A percentile compares a stretch with the other conserved stretches of the same genome.
Conservation (phyloP, 2,888 invertebrate species). For the Cenopis cana region DNA sequence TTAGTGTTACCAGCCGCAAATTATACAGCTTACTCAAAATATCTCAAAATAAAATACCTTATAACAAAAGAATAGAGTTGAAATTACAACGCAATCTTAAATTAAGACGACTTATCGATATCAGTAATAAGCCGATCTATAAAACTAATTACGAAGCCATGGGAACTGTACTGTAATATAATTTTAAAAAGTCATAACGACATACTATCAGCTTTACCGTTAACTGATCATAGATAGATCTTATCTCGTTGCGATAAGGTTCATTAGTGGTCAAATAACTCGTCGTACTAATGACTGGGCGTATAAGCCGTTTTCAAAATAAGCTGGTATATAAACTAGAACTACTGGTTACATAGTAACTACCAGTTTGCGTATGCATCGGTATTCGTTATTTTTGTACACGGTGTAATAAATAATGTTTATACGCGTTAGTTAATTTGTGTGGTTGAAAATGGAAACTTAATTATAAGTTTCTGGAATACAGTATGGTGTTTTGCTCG, state of each 20-base stretch:
- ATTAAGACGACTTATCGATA: constrained; percentile 21
- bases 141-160: constrained; percentile 36
- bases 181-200: background rate
- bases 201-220: background rate
- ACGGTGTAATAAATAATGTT: constrained; percentile 22
- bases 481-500: background rate
- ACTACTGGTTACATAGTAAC: constrained; percentile 37
- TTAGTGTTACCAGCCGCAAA: constrained; percentile 15
- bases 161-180: constrained; percentile 5
- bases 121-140: constrained; percentile 33
- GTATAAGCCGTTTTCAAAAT: background rate
- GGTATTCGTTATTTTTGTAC: constrained; percentile 35
- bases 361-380: constrained; percentile 27
- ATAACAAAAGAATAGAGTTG: background rate
- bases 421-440: constrained; percentile 31
- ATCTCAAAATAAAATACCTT: background rate
- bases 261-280: too few species aligned
- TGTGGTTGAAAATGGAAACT: constrained; percentile 13
- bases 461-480: constrained; percentile 13
- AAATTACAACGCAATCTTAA: constrained; percentile 6
- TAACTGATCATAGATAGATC: too few species aligned
- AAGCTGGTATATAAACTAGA: background rate
- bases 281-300: background rate
- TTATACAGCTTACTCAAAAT: background rate
- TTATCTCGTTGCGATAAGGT: too few species aligned